Evolutionary conservation across 2,797 vertebrate species (phyloP).

Genomic region (Geotrypetes seraphini): DNA sequence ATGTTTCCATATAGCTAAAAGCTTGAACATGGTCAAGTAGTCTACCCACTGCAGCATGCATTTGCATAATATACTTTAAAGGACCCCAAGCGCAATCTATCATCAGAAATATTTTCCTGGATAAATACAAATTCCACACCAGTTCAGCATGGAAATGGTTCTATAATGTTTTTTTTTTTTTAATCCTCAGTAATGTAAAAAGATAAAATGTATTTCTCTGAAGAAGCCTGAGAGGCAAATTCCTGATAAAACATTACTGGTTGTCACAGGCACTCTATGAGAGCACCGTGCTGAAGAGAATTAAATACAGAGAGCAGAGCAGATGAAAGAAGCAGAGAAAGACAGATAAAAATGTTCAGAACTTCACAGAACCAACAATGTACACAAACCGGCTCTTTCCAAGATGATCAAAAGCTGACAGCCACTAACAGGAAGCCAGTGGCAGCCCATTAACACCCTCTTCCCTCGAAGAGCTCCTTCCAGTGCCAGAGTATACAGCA

Average conservation of each 20-base stretch:
- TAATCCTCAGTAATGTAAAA: not conserved
- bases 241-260: not conserved
- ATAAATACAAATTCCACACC: not conserved
- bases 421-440: constrained; percentile 1
- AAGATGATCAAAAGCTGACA: constrained; percentile 21
- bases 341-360: constrained; percentile 19
- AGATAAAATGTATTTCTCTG: not conserved
- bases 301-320: constrained; percentile 6
- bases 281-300: constrained; percentile 4
- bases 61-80: no score
- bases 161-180: not conserved
- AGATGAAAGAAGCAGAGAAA: constrained; percentile 11
- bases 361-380: not conserved
- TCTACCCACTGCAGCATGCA: no score
- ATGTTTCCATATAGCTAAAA: no score
- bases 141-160: not conserved
- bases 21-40: no score
- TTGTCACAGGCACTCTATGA: constrained; percentile 2
- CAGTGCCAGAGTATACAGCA: not conserved
- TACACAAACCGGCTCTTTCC: constrained; percentile 7
- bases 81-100: not conserved
- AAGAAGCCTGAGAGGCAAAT: constrained; percentile 3
- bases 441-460: constrained; percentile 16
- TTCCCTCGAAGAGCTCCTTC: constrained; percentile 21
- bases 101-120: not conserved